Evolutionary conservation across 1,140 invertebrate species (phyloP), one percentile per base, ranked within the genome.

Genomic region (Venturia canescens): DNA sequence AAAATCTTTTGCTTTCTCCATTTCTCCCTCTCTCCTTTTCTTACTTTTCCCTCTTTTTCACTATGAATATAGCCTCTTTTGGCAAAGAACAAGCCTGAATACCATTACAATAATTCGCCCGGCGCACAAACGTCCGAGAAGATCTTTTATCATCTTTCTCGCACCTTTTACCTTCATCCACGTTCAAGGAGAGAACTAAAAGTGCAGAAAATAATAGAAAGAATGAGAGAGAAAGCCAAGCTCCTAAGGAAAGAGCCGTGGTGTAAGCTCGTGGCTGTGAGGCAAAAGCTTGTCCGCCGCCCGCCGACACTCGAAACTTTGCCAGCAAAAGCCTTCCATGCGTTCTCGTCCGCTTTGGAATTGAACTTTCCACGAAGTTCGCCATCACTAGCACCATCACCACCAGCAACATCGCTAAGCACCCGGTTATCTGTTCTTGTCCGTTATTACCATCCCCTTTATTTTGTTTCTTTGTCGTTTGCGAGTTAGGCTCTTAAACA

Each of bases 241-340:
- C 27, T 48, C 23, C n/a, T 18, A 21, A 26, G 26, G 6, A 63
- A 77, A 77, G 60, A 57, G 48, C 21, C 57, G 60, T 44, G 44
- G 74, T 27, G 74, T 29, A 76, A 76, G 74, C 74, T 76, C 71
- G 38, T 18, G 77, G 48, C 63, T n/a, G 60, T 44, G 63, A n/a
- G n/a, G 77, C 57, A 79, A 70, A 79, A 79, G 78, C 78, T 70
- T 66, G 57, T 77, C 27, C 53, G 31, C 75, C 26, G 50, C 78
- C 78, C 66, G 50, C 78, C 78, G 70, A 74, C 71, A 74, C 79
- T 80, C 53, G 70, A 80, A 80, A 80, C 69, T 80, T 71, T 80
- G 53, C 53, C 44, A 29, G 67, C 70, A 72, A 74, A 63, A 72
- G 50, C 69, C 67, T 31, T 38, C 34, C 75, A 21, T 69, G 66